Conservation (phyloP, 2,888 invertebrate species). For the Scaptomyza parva region DNA sequence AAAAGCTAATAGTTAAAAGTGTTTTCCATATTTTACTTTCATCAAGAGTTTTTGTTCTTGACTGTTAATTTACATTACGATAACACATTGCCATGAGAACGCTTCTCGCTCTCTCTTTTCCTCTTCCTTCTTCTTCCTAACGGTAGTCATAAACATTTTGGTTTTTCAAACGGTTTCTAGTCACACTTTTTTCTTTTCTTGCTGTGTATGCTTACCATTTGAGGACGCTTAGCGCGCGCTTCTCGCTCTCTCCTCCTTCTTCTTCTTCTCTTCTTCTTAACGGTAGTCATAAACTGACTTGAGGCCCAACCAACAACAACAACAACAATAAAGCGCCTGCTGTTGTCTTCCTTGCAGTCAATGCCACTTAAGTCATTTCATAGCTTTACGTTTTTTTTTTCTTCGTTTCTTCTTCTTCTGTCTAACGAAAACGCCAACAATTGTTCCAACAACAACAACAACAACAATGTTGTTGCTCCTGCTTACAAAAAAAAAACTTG, state of each 20-base stretch:
- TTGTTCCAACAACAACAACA: constrained; percentile 11
- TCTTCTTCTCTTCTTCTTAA: constrained; percentile 49
- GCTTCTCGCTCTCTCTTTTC: not conserved
- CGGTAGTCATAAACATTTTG: constrained; percentile 78
- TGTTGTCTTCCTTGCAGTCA: constrained; percentile 46
- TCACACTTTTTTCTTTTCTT: too few species aligned
- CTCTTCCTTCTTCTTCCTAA: constrained; percentile 25
- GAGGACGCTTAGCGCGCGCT: too few species aligned
- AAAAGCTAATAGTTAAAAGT: too few species aligned
- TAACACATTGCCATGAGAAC: too few species aligned
- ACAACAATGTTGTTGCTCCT: constrained; percentile 1
- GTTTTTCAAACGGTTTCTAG: too few species aligned
- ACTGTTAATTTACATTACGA: too few species aligned
- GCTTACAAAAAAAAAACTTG: constrained; percentile 47
- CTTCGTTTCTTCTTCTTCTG: too few species aligned
- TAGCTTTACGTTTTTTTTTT: constrained; percentile 25
- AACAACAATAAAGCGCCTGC: constrained; percentile 45
- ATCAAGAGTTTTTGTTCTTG: too few species aligned
- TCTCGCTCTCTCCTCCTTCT: not conserved
- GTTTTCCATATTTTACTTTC: too few species aligned
- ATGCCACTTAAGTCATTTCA: constrained; percentile 60
- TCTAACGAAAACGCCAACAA: constrained; percentile 30
- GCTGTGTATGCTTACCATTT: too few species aligned
- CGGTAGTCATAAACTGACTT: constrained; percentile 73
- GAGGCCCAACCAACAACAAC: too few species aligned